Evolutionary conservation across 2,888 invertebrate genomes (phyloP), one percentile per base, ranked within the genome.

Genomic region (Himalopsyche japonica): DNA sequence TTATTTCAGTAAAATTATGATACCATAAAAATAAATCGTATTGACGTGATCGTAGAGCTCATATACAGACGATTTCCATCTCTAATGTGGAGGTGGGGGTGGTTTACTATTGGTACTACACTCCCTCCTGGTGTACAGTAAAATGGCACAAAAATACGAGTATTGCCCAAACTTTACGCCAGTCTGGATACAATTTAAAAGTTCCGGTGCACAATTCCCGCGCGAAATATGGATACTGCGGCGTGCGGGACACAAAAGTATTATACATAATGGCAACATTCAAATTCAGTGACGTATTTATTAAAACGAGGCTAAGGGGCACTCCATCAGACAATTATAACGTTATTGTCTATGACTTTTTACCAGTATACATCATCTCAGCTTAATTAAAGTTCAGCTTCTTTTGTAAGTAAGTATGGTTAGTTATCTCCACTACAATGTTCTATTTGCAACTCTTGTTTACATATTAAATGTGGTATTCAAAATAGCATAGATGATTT

Each of bases 71-170:
- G 20, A 57, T 57, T 57, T 57, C 57, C 57, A 57, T 79, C 79
- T 34, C 37, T 79, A 30, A 57, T 76, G 57, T 37, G 24, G 6
- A 78, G 30, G 20, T 78, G 82, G 32, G 82, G 32, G 2, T 43
- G 82, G 76, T 77, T 64, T 78, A 20, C 80, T n/a, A 32, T 18
- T 20, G 24, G 49, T 24, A 15, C 76, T 12, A 20, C 81, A 20
- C 85, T 78, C 79, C 81, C 85, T 76, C 80, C 84, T 24, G 20
- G 76, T 57, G 57, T 57, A 57, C 57, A 77, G 86, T 87, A 86
- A 87, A 87, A 86, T 85, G 86, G 86, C 85, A 81, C 85, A 87
- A 87, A 87, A 87, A 87, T 87, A 87, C 87, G 87, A 87, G 85
- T 85, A 87, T 87, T 84, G 86, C 86, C 87, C 83, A 85, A 87